Evolutionary conservation across 2,113 vertebrate species (phyloP), one percentile per base, ranked within the genome.

Genomic region (Entomyzon cyanotis): DNA sequence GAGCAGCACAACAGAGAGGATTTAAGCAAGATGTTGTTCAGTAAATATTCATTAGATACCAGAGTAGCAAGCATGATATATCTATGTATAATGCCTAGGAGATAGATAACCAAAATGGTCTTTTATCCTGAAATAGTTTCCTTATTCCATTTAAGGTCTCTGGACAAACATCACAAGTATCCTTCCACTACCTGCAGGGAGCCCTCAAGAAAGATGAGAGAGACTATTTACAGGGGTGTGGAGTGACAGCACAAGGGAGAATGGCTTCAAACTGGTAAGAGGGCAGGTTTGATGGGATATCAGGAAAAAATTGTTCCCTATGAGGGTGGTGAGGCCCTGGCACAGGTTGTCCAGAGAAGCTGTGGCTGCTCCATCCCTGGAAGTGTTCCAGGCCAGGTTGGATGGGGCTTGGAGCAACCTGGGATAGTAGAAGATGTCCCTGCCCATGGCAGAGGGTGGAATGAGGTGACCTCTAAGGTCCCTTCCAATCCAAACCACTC

Each of bases 331-430:
- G 1, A 81, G 44, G 37, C 42, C 44, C 67, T 44, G 59, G 58
- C 37, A 81, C 31, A 58, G 50, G 58, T 0, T 71, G 8, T 11
- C 27, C 46, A 82, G 28, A 41, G 46, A 10, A 47, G 63, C 55
- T 83, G 63, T 47, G 41, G 55, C n/a, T 76, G 70, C 12, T 11
- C 24, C 47, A 47, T 30, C 24, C 16, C n/a, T 76, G 47, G 15
- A 0, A 55, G 21, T 3, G 25, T 11, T 4, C 55, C 31, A 69
- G 41, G 41, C 16, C 62, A 62, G n/a, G n/a, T 0, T 83, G 62
- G 46, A 53, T 0, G 0, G 4, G 14, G 21, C 39, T 68, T 46
- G n/a, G 46, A 62, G 24, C 24, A 53, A 0, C 11, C 24, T 60
- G 62, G 62, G 16, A 0, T 0, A 13, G 24, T 27, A 47, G 53